Conservation (phyloP, 2,888 invertebrate genomes). For the Scaptomyza cyrtandrae region DNA sequence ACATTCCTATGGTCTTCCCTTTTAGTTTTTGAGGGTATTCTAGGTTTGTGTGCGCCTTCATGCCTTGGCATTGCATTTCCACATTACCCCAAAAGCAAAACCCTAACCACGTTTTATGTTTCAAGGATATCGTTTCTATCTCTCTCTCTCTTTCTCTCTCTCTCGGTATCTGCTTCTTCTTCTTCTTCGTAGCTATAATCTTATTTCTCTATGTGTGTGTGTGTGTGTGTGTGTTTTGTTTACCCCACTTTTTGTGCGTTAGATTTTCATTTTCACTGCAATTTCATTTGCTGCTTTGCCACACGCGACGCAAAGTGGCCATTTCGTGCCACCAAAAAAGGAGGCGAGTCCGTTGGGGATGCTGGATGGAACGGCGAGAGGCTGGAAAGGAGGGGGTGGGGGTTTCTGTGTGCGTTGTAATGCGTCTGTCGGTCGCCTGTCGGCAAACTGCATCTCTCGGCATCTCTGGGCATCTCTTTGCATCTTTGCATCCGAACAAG, state of each 20-base stretch:
- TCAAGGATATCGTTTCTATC: slow-evolving; percentile 71
- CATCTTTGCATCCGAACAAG: slow-evolving; percentile 45
- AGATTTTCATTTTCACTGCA: slow-evolving; percentile 78
- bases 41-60: slow-evolving; percentile 53
- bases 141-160: too few species aligned
- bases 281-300: slow-evolving; percentile 73
- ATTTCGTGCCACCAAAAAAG: slow-evolving; percentile 25
- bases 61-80: slow-evolving; percentile 47
- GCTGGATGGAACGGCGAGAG: too few species aligned
- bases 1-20: neutral
- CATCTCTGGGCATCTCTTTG: slow-evolving; percentile 1
- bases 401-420: slow-evolving; percentile 38
- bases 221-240: slow-evolving; percentile 51
- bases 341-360: neutral
- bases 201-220: slow-evolving; percentile 5
- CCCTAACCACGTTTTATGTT: slow-evolving; percentile 57
- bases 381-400: neutral
- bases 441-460: neutral
- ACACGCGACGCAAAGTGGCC: slow-evolving; percentile 75
- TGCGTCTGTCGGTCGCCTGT: slow-evolving; percentile 58
- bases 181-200: neutral
- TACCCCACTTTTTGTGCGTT: slow-evolving; percentile 76
- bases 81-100: slow-evolving; percentile 15
- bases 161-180: neutral
- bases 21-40: neutral